These are phyloP conservation scores for Rhynchonycteris naso DNA, from an alignment of 2,797 vertebrate species.

Conservation along the genomic window DNA sequence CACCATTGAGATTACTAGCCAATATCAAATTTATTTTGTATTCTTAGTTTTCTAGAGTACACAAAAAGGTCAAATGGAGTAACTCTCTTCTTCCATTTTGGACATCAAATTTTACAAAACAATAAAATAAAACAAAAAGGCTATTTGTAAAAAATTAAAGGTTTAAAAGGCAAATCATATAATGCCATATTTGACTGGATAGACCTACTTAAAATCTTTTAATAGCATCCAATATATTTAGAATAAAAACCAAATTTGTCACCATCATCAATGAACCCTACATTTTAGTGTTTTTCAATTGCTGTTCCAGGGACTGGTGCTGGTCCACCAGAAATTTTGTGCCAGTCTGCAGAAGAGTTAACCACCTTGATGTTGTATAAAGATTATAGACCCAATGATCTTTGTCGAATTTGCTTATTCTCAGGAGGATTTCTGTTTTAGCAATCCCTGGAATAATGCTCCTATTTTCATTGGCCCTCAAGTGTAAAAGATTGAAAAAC, in stretches of 20 bases:
- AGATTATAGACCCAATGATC: too few relatives aligned
- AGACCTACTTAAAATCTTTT: background rate
- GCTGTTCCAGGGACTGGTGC: too few relatives aligned
- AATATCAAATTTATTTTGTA: constrained; percentile 15
- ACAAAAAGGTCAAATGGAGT: background rate
- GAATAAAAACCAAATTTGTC: constrained; percentile 32
- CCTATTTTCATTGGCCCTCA: too few relatives aligned
- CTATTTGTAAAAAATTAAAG: background rate
- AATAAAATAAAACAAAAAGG: constrained; percentile 39
- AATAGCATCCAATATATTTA: constrained; percentile 12
- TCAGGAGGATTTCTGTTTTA: too few relatives aligned
- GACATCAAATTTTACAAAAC: constrained; percentile 22
- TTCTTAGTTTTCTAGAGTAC: constrained; percentile 16
- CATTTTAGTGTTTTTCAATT: too few relatives aligned
- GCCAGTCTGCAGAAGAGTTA: too few relatives aligned
- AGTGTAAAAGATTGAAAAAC: too few relatives aligned
- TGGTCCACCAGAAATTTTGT: too few relatives aligned
- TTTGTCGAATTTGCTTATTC: too few relatives aligned
- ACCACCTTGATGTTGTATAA: too few relatives aligned
- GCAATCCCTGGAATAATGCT: too few relatives aligned
- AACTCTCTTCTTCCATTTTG: background rate
- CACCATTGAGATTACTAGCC: background rate
- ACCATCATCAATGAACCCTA: background rate
- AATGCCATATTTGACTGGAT: background rate
- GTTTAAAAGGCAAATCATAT: background rate